Evolutionary conservation across 2,113 vertebrate species (phyloP).

Genomic region (Corythoichthys haematopterus): DNA sequence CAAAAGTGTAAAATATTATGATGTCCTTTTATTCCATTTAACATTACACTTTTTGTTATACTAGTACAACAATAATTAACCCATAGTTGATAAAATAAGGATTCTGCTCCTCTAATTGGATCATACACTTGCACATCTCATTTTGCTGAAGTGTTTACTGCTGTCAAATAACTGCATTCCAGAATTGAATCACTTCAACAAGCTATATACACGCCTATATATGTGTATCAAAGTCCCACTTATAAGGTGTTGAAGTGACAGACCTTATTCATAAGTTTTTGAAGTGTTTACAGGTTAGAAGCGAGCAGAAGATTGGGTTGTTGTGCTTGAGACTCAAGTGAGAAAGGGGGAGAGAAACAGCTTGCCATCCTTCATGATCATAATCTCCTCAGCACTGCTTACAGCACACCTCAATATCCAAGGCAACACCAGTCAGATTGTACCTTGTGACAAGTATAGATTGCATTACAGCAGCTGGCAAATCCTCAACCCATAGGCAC

Average conservation of each 20-base stretch:
- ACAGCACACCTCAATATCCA: slow-evolving; percentile 72
- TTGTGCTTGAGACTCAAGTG: slow-evolving; percentile 44
- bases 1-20: background rate
- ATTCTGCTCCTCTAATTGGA: slow-evolving; percentile 13
- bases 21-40: background rate
- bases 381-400: slow-evolving; percentile 71
- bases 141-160: background rate
- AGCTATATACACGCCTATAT: slow-evolving; percentile 7
- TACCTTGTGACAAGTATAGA: slow-evolving; percentile 73
- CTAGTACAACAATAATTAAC: background rate
- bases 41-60: background rate
- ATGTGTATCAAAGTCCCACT: slow-evolving; percentile 8
- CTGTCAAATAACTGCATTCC: background rate
- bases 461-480: slow-evolving; percentile 74
- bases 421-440: slow-evolving; percentile 69
- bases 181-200: slow-evolving; percentile 4
- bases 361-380: slow-evolving; percentile 71
- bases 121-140: background rate
- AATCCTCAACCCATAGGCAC: slow-evolving; percentile 68
- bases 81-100: slow-evolving; percentile 3
- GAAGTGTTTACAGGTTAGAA: slow-evolving; percentile 39
- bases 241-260: slow-evolving; percentile 21
- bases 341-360: slow-evolving; percentile 61
- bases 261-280: slow-evolving; percentile 35
- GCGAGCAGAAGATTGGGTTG: slow-evolving; percentile 50